Conservation (phyloP, 2,888 invertebrate species). For the Dexiosoma caninum region DNA sequence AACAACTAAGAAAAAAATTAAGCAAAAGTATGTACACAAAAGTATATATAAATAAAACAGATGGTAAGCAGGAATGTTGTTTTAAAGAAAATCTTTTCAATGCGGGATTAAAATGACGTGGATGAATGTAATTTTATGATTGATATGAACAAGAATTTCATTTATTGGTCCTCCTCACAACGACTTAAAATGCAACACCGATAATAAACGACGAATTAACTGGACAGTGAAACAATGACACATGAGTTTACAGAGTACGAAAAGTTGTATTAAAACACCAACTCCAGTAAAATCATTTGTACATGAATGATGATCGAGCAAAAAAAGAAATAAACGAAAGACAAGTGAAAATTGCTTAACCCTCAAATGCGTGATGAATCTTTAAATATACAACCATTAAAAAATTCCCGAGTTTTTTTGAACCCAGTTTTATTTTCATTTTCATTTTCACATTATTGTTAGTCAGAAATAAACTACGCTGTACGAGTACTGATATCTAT, state of each 20-base stretch:
- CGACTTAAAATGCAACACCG: constrained; percentile 18
- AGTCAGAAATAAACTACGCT: too few relatives aligned
- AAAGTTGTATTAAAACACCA: neutral
- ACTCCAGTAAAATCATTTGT: neutral
- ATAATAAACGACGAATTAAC: constrained; percentile 38
- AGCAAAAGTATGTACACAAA: too few relatives aligned
- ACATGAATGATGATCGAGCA: neutral
- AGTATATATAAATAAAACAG: neutral
- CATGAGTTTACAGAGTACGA: neutral
- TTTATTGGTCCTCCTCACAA: constrained; percentile 22
- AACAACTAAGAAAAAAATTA: neutral
- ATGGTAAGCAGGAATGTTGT: constrained; percentile 15
- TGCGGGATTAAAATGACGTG: constrained; percentile 58
- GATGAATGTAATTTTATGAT: constrained; percentile 60
- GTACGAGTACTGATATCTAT: too few relatives aligned
- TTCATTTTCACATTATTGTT: too few relatives aligned
- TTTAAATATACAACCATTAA: too few relatives aligned
- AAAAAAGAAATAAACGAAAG: neutral
- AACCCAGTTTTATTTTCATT: too few relatives aligned
- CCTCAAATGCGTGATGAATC: too few relatives aligned
- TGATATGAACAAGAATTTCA: constrained; percentile 54
- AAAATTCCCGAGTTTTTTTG: too few relatives aligned
- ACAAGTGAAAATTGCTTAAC: constrained; percentile 30
- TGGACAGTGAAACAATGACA: constrained; percentile 41
- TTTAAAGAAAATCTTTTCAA: constrained; percentile 52